Conservation (phyloP, 1,140 invertebrate genomes). For the Frieseomelitta varia region DNA sequence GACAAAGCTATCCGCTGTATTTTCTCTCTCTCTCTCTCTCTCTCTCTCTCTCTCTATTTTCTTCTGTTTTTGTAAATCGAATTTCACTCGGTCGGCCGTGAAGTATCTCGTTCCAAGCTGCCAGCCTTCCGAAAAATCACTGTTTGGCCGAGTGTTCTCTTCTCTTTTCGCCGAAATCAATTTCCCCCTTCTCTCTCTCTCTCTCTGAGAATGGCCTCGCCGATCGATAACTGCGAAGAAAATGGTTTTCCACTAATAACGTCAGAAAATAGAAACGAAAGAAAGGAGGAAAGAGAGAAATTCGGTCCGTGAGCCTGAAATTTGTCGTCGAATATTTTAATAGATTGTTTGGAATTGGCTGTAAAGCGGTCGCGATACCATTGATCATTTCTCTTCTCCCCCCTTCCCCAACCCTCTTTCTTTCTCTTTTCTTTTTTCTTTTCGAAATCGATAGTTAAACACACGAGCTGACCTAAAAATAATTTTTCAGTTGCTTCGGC, state of each 20-base stretch:
- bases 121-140: not conserved
- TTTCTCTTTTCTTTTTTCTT: not conserved
- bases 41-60: not conserved
- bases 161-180: not conserved
- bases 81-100: not conserved
- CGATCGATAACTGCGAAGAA: not conserved
- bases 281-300: not conserved
- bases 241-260: constrained; percentile 16
- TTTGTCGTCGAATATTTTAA: constrained; percentile 13
- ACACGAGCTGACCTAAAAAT: constrained; percentile 25
- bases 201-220: not conserved
- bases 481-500: constrained; percentile 14
- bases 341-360: not conserved
- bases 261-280: too few species aligned
- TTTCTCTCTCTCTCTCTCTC: too few species aligned
- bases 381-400: not conserved
- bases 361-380: not conserved
- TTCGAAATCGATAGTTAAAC: constrained; percentile 30
- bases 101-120: not conserved
- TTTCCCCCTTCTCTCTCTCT: not conserved
- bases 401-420: too few species aligned
- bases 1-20: too few species aligned
- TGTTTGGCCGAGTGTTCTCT: not conserved
- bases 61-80: not conserved
- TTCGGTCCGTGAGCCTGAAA: not conserved